A percentile compares a stretch with the other conserved stretches of the same genome.
Conservation (phyloP, 2,888 invertebrate species). For the Habrosyne pyritoides region DNA sequence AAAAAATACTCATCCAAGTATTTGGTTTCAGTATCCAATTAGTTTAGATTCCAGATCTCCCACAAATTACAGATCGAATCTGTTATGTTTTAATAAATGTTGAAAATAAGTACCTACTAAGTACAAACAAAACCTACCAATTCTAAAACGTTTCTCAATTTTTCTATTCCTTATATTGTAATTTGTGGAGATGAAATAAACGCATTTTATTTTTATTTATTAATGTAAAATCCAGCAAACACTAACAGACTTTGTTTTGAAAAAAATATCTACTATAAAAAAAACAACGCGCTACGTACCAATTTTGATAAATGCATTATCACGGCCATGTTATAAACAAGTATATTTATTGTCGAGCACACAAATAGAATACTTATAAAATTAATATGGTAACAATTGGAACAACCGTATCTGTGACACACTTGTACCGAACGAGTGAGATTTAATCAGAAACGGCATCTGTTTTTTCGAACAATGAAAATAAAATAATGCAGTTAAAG, state of each 20-base stretch:
- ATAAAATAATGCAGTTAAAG: neutral
- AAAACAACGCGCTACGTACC: neutral
- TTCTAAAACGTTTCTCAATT: too few species aligned
- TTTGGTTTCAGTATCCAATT: neutral
- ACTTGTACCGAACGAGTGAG: neutral
- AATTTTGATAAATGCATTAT: neutral
- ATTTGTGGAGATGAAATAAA: too few species aligned
- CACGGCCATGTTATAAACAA: neutral
- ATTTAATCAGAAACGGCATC: slow-evolving; percentile 4
- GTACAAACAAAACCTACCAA: too few species aligned
- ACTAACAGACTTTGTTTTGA: too few species aligned
- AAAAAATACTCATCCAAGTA: neutral
- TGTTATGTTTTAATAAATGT: too few species aligned
- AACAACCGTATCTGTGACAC: neutral
- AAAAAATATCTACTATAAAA: too few species aligned
- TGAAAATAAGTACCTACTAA: too few species aligned
- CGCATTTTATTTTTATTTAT: too few species aligned
- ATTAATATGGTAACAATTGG: neutral
- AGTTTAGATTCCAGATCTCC: neutral
- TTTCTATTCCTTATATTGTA: too few species aligned
- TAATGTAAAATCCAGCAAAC: too few species aligned
- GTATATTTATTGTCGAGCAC: neutral
- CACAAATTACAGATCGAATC: too few species aligned
- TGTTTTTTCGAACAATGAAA: slow-evolving; percentile 8
- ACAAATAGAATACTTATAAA: neutral